phyloP scores from a whole-genome alignment of 2,797 vertebrate species.

The Acanthis flammea region DNA sequence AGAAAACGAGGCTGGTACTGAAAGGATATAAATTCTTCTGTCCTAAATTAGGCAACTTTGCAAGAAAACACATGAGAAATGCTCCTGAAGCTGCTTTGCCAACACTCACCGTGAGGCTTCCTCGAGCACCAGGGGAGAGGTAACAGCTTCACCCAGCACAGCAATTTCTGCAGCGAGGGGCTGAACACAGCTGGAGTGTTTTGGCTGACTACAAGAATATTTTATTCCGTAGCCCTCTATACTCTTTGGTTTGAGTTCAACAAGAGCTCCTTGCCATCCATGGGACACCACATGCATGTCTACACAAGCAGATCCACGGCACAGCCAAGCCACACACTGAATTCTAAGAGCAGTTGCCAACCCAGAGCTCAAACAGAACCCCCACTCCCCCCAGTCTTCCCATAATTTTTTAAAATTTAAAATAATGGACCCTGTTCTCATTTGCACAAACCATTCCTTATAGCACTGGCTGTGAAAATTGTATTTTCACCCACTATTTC shows the following conservation, averaged over 20 bases:
- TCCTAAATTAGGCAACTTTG: background rate
- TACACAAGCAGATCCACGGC: background rate
- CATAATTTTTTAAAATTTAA: background rate
- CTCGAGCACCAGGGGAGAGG: background rate
- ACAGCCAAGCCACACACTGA: background rate
- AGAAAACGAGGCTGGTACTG: background rate
- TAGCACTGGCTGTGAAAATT: background rate
- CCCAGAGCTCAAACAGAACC: background rate
- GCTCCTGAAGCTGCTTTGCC: background rate
- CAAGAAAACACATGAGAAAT: background rate
- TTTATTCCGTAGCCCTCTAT: background rate
- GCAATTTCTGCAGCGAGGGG: background rate
- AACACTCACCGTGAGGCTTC: accelerated
- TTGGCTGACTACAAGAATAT: background rate
- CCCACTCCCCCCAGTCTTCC: background rate
- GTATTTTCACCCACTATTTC: conserved; percentile 23
- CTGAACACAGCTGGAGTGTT: background rate
- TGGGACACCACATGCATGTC: background rate
- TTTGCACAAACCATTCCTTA: conserved; percentile 9
- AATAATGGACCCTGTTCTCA: background rate
- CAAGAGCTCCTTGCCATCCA: background rate
- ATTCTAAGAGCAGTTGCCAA: background rate
- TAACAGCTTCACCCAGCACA: background rate
- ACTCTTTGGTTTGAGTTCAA: background rate
- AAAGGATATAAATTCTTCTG: background rate